Base-by-base conservation (phyloP, 2,797 vertebrate genomes). In the Lerista edwardsae region DNA sequence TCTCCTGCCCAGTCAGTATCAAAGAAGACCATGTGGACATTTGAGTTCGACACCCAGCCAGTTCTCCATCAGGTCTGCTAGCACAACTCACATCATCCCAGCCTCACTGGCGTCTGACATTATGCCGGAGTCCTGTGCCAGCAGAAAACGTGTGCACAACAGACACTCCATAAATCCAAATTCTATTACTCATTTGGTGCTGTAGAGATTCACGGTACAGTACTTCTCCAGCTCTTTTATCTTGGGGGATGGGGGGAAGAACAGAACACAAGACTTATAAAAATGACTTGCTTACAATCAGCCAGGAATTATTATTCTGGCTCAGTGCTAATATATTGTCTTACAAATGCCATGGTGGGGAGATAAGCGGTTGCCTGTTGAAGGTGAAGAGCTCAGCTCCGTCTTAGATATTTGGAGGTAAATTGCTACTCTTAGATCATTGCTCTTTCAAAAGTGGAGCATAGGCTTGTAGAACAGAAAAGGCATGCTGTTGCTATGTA, bases 241-340 rank as follows among this genome's bases (percentile, higher is more conserved):
- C 87, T 84, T 47, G 27, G n/a, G 21, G 64, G 27, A 27, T 15
- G 29, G 2, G 39, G 23, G 31, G 21, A 2, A 4, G 57, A 77
- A 67, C 41, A 78, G 84, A 71, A 77, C 36, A 62, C 25, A 47
- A 74, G 57, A 36, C 83, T 87, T 64, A 71, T 75, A 87, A 68
- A 88, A 87, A 74, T 3, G 79, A 39, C 79, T 74, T 82, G 82
- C 86, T 84, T 89, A 29, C 86, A 83, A 76, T 85, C 72, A 87
- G 76, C 12, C 41, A 79, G 39, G 85, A 86, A 75, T 90, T 91
- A 75, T 62, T 87, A 90, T 91, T 76, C 80, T 21, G 64, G 71
- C 29, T 86, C 83, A 2, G 19, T 25, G 55, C 67, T 72, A 67
- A 77, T 47, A 11, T 84, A 74, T 41, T 81, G 86, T 34, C 81